A percentile compares a stretch with the other conserved stretches of the same genome.
Evolutionary conservation across 1,140 invertebrate genomes (phyloP).

Genomic region (Andrena cerasifolii): DNA sequence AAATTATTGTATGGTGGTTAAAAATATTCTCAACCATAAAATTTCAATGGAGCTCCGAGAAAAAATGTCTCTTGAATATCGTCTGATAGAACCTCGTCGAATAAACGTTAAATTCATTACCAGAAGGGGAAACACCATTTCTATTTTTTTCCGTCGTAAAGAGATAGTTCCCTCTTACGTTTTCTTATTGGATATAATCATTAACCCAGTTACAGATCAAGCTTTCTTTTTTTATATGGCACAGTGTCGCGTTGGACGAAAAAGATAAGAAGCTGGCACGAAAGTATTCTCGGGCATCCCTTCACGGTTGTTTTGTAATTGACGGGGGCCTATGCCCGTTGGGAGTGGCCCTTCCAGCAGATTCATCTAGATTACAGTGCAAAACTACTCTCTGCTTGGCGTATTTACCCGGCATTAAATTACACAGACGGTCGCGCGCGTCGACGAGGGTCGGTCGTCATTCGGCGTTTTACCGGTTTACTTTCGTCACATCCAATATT

Average conservation of each 20-base stretch:
- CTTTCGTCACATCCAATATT: conserved; percentile 81
- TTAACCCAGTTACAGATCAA: too few relatives aligned
- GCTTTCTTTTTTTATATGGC: too few relatives aligned
- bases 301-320: conserved; percentile 67
- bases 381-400: conserved; percentile 74
- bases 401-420: conserved; percentile 81
- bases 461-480: conserved; percentile 70
- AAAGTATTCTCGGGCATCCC: conserved; percentile 1
- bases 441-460: conserved; percentile 69
- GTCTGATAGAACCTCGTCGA: too few relatives aligned
- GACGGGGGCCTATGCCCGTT: conserved; percentile 66
- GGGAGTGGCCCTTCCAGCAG: conserved; percentile 59
- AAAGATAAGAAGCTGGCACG: conserved; percentile 2
- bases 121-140: too few relatives aligned
- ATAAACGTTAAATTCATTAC: too few relatives aligned
- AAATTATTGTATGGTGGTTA: too few relatives aligned
- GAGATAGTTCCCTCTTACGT: too few relatives aligned
- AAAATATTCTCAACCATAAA: too few relatives aligned
- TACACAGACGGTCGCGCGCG: conserved; percentile 74
- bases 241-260: not conserved
- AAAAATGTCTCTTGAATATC: too few relatives aligned
- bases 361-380: conserved; percentile 80
- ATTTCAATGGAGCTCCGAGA: too few relatives aligned
- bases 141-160: too few relatives aligned
- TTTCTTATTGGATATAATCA: too few relatives aligned